Conservation (phyloP, 2,113 vertebrate species). For the Chloropsis cyanopogon region DNA sequence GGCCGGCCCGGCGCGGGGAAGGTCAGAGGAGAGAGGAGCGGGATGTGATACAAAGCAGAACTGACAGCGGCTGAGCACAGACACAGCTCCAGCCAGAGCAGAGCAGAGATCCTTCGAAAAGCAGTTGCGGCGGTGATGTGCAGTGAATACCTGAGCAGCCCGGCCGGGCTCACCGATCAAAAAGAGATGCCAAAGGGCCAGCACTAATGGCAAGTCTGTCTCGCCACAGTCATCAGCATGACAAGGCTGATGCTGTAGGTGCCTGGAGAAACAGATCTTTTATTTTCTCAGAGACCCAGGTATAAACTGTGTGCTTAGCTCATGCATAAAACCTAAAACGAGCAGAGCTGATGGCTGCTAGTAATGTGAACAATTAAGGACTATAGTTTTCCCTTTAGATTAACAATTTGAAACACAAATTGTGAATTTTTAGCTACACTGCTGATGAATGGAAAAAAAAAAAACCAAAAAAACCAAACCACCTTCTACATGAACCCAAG, state of each 20-base stretch:
- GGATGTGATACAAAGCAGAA: background rate
- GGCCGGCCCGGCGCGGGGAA: background rate
- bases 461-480: background rate
- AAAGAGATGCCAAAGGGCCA: background rate
- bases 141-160: background rate
- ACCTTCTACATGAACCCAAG: conserved; percentile 8
- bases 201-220: background rate
- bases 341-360: background rate
- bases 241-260: background rate
- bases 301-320: background rate
- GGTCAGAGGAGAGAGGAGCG: background rate
- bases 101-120: background rate
- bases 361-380: background rate
- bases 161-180: background rate
- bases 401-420: background rate
- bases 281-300: background rate
- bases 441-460: background rate
- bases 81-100: background rate
- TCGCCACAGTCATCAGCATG: background rate
- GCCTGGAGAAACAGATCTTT: background rate
- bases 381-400: background rate
- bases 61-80: background rate
- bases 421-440: conserved; percentile 12
- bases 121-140: background rate
- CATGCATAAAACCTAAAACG: background rate